Evolutionary conservation across 1,140 invertebrate species (phyloP).

Genomic region (Hormaphis cornu): DNA sequence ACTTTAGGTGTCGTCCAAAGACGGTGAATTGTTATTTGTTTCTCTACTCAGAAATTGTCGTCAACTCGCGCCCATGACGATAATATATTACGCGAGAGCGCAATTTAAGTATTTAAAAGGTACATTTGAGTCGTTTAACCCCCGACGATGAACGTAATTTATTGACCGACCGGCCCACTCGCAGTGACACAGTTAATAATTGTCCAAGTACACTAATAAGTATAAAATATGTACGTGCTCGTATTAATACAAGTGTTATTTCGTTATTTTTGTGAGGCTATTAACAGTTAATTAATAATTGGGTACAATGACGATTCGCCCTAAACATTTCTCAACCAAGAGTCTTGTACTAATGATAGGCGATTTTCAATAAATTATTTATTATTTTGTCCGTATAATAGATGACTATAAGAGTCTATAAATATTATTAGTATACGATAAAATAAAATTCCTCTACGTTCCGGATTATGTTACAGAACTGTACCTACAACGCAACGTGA

Average conservation of each 20-base stretch:
- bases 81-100: neutral
- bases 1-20: no score
- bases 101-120: neutral
- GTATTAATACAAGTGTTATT: neutral
- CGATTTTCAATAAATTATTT: neutral
- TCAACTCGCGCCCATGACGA: neutral
- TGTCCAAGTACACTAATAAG: no score
- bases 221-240: neutral
- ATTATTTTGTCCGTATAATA: neutral
- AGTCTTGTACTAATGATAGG: neutral
- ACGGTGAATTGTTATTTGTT: no score
- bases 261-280: neutral
- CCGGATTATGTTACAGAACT: no score
- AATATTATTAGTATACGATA: no score
- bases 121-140: conserved; percentile 5
- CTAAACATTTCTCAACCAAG: neutral
- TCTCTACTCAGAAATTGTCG: no score
- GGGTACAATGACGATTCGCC: neutral
- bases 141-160: neutral
- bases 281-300: neutral
- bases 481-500: no score
- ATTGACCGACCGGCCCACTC: conserved; percentile 20
- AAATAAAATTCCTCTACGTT: no score
- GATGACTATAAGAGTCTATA: neutral
- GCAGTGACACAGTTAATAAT: neutral